A percentile compares a stretch with the other conserved stretches of the same genome.
phyloP scores from a whole-genome alignment of 1,140 invertebrate species.

The Nilaparvata lugens region DNA sequence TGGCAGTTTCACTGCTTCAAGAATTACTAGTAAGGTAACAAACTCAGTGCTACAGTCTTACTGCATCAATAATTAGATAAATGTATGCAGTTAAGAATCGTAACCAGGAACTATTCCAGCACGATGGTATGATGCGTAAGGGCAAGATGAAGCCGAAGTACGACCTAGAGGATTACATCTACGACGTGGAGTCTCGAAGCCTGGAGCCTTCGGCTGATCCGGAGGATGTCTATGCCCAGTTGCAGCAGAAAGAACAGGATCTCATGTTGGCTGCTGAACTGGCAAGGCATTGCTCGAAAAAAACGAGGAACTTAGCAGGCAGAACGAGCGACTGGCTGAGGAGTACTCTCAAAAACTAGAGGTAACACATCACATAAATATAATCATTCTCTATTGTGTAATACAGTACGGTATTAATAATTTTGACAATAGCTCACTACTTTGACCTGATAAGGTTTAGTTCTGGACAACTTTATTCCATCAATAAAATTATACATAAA shows the following conservation, averaged over 20 bases:
- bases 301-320: conserved; percentile 82
- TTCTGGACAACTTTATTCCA: too few relatives aligned
- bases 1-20: too few relatives aligned
- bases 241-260: conserved; percentile 89
- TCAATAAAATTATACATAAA: too few relatives aligned
- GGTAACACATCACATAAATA: conserved; percentile 46
- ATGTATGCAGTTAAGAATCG: neutral
- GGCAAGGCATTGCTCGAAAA: conserved; percentile 87
- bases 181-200: conserved; percentile 41
- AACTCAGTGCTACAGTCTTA: too few relatives aligned
- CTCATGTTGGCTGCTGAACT: conserved; percentile 87
- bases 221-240: conserved; percentile 66
- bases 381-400: too few relatives aligned
- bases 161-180: conserved; percentile 46
- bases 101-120: neutral
- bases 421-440: too few relatives aligned
- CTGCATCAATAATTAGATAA: neutral
- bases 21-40: too few relatives aligned
- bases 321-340: conserved; percentile 75
- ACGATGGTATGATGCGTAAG: conserved; percentile 16
- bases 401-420: too few relatives aligned
- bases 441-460: too few relatives aligned
- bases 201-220: conserved; percentile 39
- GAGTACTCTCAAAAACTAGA: conserved; percentile 88
- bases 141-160: conserved; percentile 31